These are phyloP conservation scores for Drosophila nigrodunni DNA, from an alignment of 1,140 invertebrate genomes.

Conservation along the genomic window DNA sequence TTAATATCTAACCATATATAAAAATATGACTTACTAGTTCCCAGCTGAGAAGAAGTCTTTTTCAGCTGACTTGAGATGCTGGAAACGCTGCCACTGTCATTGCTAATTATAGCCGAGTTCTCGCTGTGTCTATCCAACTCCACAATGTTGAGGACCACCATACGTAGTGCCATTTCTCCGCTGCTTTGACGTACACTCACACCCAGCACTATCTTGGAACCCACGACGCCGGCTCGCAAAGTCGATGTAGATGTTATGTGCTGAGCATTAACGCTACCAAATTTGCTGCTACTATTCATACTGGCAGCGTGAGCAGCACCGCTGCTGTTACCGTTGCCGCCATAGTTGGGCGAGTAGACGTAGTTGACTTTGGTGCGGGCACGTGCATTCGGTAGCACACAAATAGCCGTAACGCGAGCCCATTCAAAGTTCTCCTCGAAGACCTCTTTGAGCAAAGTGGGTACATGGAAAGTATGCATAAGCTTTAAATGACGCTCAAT, in stretches of 20 bases:
- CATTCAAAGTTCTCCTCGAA: slow-evolving; percentile 78
- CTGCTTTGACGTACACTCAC: slow-evolving; percentile 75
- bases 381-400: slow-evolving; percentile 75
- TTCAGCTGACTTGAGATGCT: slow-evolving; percentile 65
- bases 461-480: slow-evolving; percentile 76
- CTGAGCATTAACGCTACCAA: slow-evolving; percentile 54
- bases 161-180: slow-evolving; percentile 72
- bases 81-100: slow-evolving; percentile 69
- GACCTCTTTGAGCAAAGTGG: slow-evolving; percentile 72
- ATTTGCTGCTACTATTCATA: slow-evolving; percentile 51
- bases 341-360: slow-evolving; percentile 64
- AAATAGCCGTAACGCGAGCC: slow-evolving; percentile 76
- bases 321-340: slow-evolving; percentile 40
- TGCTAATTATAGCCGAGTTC: slow-evolving; percentile 61
- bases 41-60: slow-evolving; percentile 68
- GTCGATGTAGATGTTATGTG: slow-evolving; percentile 80
- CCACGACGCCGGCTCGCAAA: slow-evolving; percentile 78
- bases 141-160: slow-evolving; percentile 77
- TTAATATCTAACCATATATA: background rate
- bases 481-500: slow-evolving; percentile 89
- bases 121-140: slow-evolving; percentile 70
- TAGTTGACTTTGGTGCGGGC: slow-evolving; percentile 75
- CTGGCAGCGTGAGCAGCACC: slow-evolving; percentile 33
- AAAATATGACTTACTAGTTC: slow-evolving; percentile 49
- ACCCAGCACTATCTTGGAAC: slow-evolving; percentile 77